Base-by-base conservation (phyloP, 2,888 invertebrate species). In the Hypercompe scribonia region DNA sequence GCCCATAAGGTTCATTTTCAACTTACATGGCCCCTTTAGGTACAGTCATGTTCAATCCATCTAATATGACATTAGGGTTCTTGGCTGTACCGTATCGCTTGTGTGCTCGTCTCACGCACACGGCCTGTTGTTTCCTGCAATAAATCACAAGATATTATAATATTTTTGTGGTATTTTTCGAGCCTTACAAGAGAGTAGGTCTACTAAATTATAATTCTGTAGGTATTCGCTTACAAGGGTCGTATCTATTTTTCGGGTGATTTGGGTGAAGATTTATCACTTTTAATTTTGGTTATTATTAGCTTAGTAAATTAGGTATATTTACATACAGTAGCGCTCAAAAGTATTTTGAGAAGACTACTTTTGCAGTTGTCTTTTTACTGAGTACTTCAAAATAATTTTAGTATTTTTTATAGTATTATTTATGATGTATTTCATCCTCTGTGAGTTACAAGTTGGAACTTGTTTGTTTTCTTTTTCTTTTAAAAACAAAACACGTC, bases 11-110 rank as follows among this genome's bases (percentile, higher is more conserved):
- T 28, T 31, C 18, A 61, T 61, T 11, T 63, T 70, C 21, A 28
- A 97, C 97, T 97, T 95, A 98, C 98, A 98, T 98, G 67, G 97
- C 95, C 70, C 98, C 98, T 90, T 98, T 98, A 34, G 98, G 97
- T 65, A 99, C 99, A 31, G 98, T 98, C 98, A 99, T 98, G 89
- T 98, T 98, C 72, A 99, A 96, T 36, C 98, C 98, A 89, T 98
- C 98, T 71, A 99, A 96, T 61, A 99, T 98, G 50, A 98, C 96
- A 84, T 98, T 97, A 0, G 98, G 98, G 87, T 97, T 98, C 83
- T 96, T 97, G 82, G 97, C 96, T 7, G 97, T 95, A 11, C 99
- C 99, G 89, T 99, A 99, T 90, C 96, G 97, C 93, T 99, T 99
- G 90, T 96, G 97, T 0, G 99, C 98, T 31, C 98, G 93, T 74